Evolutionary conservation across 2,113 vertebrate genomes (phyloP), one percentile per base, ranked within the genome.

Genomic region (Tetrax tetrax): DNA sequence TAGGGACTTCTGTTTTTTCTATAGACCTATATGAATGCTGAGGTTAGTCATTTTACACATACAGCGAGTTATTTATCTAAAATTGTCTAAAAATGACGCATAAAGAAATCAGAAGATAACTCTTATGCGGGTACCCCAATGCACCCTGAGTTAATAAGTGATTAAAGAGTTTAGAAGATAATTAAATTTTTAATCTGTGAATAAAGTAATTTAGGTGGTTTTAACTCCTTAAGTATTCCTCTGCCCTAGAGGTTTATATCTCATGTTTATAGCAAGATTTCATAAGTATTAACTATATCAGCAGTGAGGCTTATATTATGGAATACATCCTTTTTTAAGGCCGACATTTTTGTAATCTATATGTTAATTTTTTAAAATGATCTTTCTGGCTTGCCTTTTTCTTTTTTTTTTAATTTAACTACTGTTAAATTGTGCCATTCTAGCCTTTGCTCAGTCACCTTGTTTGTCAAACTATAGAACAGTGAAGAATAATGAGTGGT

Each of bases 111-210:
- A 37, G 38, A 66, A 43, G 12, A 18, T 37, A 61, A 33, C 22
- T 80, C 9, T 56, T 45, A 27, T 7, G 20, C 0, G 0, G 33
- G 23, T 4, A 66, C 5, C 19, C 21, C 22, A 5, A 1, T 50
- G 10, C 9, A 77, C 17, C 14, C 33, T 64, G 57, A 51, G 9
- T 64, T 47, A 51, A 18, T 15, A 51, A 18, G 10, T 45, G 9
- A 83, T 10, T 27, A 24, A 72, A 59, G 21, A 53, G 4, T 60
- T 65, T 20, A 38, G 37, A 60, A 82, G 13, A 38, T 12, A 56
- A 25, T 45, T 59, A 23, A 59, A 17, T 10, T 51, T 92, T 77
- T 71, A 71, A 76, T 31, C 5, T 50, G 23, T 68, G 41, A 61
- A 68, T 37, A 45, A 35, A 68, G 19, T 23, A 63, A 59, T 64